These are phyloP conservation scores for Pardosa pseudoannulata DNA, from an alignment of 2,888 invertebrate species.

Conservation along the genomic window DNA sequence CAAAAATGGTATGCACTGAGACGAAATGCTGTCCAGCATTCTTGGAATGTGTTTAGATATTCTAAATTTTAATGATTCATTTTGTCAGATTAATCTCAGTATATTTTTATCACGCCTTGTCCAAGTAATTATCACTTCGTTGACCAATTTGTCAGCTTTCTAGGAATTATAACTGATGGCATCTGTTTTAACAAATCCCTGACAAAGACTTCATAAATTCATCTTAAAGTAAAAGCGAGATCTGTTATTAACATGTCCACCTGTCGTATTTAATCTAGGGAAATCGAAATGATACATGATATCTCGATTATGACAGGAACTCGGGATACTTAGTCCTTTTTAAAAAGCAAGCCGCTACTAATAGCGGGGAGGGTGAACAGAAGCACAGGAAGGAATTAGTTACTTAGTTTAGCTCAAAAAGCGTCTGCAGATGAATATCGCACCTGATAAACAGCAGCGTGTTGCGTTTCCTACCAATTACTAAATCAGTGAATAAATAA, in stretches of 20 bases:
- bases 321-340: background rate
- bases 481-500: background rate
- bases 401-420: background rate
- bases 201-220: background rate
- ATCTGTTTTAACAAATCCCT: background rate
- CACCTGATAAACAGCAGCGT: background rate
- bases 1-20: too few species aligned
- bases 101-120: background rate
- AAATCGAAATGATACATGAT: background rate
- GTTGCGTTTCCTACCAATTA: background rate
- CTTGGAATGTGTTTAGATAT: too few species aligned
- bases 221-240: background rate
- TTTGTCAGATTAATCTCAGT: too few species aligned
- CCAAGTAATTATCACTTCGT: background rate
- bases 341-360: conserved; percentile 2
- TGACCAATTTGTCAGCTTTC: background rate
- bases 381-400: conserved; percentile 29
- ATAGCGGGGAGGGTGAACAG: conserved; percentile 1
- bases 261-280: background rate
- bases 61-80: too few species aligned
- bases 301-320: conserved; percentile 7
- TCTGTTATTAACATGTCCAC: conserved; percentile 9
- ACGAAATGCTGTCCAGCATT: too few species aligned
- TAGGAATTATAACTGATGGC: background rate
- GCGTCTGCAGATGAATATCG: conserved; percentile 24